Evolutionary conservation across 2,113 vertebrate species (phyloP), one percentile per base, ranked within the genome.

Genomic region (Crypturellus undulatus): DNA sequence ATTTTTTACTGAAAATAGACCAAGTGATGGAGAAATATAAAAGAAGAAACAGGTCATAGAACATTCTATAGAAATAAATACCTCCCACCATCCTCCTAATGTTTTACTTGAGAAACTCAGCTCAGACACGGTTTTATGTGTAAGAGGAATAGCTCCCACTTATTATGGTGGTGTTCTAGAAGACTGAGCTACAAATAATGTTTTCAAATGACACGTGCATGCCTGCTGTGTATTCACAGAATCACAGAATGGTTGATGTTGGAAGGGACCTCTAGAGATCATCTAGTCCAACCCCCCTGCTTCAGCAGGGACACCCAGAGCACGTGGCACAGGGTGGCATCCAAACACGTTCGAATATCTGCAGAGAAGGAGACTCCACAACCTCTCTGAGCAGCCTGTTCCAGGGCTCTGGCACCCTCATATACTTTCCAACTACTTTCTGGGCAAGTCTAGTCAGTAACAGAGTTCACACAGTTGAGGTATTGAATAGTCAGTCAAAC

Each of bases 31-130:
- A 32, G 56, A 63, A 58, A 7, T 8, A 25, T 22, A 47, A 24
- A 17, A 34, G 22, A 4, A 72, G n/a, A 43, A 79, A 9, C 3
- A 4, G 42, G 19, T 1, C 24, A 12, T 65, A 36, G 8, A 0
- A 7, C 4, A 2, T 4, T 9, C 24, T 24, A 24, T 5, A 6
- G 52, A n/a, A 40, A 49, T 3, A n/a, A 36, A 4, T 14, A 4
- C 3, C 63, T 21, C 5, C 16, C 22, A 19, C 2, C 0, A 3
- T 28, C 2, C 0, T 25, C 26, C 36, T 1, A 0, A 15, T 19
- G 7, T 21, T 32, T 26, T 1, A 12, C 2, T 0, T 2, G 28
- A n/a, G n/a, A 36, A 77, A 11, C 0, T 0, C 24, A 58, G 25
- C 14, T 28, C 62, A 72, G 34, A 14, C 3, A 20, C 15, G 0